phyloP scores from a whole-genome alignment of 1,140 invertebrate genomes.

The Elymnias hypermnestra region DNA sequence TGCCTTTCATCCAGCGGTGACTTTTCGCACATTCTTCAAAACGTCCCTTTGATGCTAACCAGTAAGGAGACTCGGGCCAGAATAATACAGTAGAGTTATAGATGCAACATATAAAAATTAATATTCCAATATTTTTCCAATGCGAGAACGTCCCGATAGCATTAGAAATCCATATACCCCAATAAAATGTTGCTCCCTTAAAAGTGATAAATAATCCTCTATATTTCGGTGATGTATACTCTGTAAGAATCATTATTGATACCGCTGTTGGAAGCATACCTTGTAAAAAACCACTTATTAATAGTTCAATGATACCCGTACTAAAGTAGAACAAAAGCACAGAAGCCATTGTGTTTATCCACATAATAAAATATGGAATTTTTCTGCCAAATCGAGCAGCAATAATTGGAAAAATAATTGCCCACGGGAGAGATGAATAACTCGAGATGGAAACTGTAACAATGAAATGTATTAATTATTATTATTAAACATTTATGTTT shows the following conservation, averaged over 20 bases:
- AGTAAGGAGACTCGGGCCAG: constrained; percentile 32
- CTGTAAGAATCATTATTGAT: constrained; percentile 27
- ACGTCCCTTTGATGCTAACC: constrained; percentile 25
- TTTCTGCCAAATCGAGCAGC: constrained; percentile 27
- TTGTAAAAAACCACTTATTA: constrained; percentile 23
- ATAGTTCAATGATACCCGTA: constrained; percentile 16
- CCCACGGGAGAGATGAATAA: constrained; percentile 26
- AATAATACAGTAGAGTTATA: constrained; percentile 8
- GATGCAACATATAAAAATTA: constrained; percentile 17
- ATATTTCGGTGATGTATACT: constrained; percentile 29
- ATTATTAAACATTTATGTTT: not conserved
- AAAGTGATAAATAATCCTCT: constrained; percentile 35
- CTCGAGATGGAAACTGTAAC: constrained; percentile 28
- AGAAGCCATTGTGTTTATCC: constrained; percentile 16
- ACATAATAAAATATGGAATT: constrained; percentile 21
- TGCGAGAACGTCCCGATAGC: constrained; percentile 33
- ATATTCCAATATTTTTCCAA: constrained; percentile 30
- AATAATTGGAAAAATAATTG: constrained; percentile 24
- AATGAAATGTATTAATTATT: not conserved
- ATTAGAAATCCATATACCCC: constrained; percentile 33
- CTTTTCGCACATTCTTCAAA: constrained; percentile 18
- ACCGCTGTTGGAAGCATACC: constrained; percentile 17
- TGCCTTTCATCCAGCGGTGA: constrained; percentile 27
- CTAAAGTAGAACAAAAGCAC: constrained; percentile 29
- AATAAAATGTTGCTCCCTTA: constrained; percentile 30